Evolutionary conservation across 2,797 vertebrate species (phyloP).

Genomic region (Podarcis siculus): DNA sequence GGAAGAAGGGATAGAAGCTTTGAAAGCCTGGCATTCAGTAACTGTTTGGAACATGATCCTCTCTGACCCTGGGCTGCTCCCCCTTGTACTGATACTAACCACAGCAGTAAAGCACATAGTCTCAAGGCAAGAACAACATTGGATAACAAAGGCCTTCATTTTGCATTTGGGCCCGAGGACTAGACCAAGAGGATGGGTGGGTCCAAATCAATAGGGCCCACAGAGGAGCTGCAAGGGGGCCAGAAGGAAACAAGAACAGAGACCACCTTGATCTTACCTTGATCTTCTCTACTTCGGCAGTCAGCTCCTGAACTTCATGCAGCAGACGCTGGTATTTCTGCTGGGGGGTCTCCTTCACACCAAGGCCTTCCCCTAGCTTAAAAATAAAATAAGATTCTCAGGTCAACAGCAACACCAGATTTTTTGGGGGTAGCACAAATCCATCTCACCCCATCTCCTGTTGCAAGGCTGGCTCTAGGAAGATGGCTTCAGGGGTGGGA

Average conservation of each 20-base stretch:
- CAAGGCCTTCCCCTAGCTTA: constrained; percentile 90
- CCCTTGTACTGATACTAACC: background rate
- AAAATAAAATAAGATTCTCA: constrained; percentile 18
- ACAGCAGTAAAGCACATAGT: background rate
- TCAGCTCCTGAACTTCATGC: constrained; percentile 93
- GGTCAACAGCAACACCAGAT: background rate
- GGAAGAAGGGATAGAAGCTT: background rate
- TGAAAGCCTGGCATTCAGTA: background rate
- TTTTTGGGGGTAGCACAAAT: background rate
- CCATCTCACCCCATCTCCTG: background rate
- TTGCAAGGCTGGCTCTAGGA: background rate
- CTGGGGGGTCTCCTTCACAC: constrained; percentile 92
- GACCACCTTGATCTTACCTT: constrained; percentile 78
- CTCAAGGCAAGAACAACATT: background rate
- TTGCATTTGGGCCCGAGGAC: background rate
- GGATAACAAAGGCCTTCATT: background rate
- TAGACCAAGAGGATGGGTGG: background rate
- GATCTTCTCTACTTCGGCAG: constrained; percentile 89
- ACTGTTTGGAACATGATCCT: background rate
- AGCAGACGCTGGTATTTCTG: constrained; percentile 95
- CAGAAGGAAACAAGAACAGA: background rate
- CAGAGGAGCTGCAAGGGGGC: background rate
- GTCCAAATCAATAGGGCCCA: background rate
- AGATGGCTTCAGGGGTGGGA: background rate
- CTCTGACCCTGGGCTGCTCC: too few species aligned